Conservation (phyloP, 2,113 vertebrate species). For the Carollia perspicillata region DNA sequence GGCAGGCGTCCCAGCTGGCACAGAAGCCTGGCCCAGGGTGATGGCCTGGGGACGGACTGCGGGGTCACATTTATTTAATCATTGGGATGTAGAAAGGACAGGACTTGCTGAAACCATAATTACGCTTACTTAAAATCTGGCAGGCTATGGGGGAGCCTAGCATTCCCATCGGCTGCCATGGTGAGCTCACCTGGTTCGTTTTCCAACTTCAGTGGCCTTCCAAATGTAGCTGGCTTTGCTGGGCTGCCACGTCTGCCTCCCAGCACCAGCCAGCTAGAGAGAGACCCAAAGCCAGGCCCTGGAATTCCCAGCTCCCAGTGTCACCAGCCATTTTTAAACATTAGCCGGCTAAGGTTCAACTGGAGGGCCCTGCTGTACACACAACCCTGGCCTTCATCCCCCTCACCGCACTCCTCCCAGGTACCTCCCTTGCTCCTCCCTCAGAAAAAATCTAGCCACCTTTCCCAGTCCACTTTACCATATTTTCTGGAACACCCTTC, state of each 20-base stretch:
- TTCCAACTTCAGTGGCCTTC: neutral
- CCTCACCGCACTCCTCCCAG: neutral
- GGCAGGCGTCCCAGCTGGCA: neutral
- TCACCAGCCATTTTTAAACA: slow-evolving; percentile 7
- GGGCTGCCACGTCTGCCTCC: slow-evolving; percentile 46
- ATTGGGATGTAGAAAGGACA: neutral
- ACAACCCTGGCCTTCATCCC: neutral
- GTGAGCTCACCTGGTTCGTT: neutral
- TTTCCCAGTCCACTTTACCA: neutral
- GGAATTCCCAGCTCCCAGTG: slow-evolving; percentile 24
- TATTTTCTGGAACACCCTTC: neutral
- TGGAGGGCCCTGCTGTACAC: neutral
- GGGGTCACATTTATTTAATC: neutral
- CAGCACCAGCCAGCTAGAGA: neutral
- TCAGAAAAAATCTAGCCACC: neutral
- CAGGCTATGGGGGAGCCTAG: neutral
- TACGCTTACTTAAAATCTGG: neutral
- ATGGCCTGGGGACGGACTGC: neutral
- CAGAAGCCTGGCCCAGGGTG: neutral
- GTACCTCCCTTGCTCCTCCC: neutral
- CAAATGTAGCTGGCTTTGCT: neutral
- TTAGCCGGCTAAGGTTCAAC: neutral
- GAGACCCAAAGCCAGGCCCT: slow-evolving; percentile 54
- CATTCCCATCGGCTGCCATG: neutral
- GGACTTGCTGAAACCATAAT: neutral